Evolutionary conservation across 2,113 vertebrate species (phyloP).

Genomic region (Geococcyx californianus): DNA sequence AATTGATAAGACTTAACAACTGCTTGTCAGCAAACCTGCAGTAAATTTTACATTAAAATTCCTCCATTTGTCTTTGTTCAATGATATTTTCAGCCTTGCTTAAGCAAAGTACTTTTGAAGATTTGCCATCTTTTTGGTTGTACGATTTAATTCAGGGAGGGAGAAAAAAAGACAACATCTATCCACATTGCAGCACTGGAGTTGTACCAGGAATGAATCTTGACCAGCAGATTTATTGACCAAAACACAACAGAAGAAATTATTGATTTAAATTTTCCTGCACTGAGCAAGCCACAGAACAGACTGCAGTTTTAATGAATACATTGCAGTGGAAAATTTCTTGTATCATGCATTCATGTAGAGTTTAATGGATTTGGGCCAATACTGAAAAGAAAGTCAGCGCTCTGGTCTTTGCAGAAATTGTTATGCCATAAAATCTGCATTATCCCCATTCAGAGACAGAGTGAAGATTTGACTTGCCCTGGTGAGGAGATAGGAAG

Average conservation of each 20-base stretch:
- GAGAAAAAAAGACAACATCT: not conserved
- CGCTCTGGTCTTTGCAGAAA: not conserved
- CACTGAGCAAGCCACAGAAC: not conserved
- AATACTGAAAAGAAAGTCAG: conserved; percentile 20
- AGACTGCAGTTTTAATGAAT: not conserved
- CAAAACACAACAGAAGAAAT: conserved; percentile 40
- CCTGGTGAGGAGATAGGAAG: not conserved
- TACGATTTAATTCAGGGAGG: not conserved
- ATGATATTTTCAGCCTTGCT: not conserved
- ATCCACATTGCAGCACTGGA: not conserved
- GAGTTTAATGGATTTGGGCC: conserved; percentile 15
- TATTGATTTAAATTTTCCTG: not conserved
- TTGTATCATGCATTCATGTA: not conserved
- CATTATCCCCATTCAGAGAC: not conserved
- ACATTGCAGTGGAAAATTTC: conserved; percentile 13
- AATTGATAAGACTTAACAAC: not conserved
- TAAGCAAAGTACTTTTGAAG: not conserved
- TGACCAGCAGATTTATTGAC: conserved; percentile 20
- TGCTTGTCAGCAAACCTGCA: not conserved
- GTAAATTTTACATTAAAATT: conserved; percentile 1
- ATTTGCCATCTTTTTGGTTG: not conserved
- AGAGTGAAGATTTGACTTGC: not conserved
- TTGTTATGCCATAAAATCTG: not conserved
- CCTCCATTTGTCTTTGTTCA: not conserved
- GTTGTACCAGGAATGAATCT: not conserved